Evolutionary conservation across 2,888 invertebrate genomes (phyloP), one percentile per base, ranked within the genome.

Genomic region (Taenaris catops): DNA sequence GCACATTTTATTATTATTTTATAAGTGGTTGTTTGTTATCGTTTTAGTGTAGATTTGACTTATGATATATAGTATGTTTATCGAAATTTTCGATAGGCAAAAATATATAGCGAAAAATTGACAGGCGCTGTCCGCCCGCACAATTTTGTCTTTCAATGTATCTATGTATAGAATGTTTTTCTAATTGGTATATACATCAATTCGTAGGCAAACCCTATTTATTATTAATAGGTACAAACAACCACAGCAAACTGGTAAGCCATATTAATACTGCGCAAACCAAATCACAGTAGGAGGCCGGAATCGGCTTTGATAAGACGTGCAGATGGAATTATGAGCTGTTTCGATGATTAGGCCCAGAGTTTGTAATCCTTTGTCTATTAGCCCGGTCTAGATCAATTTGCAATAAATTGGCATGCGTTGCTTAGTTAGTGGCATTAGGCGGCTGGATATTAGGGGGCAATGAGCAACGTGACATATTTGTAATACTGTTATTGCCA

Each of bases 81-180:
- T n/a, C n/a, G n/a, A n/a, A n/a, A n/a, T n/a, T n/a, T n/a, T n/a
- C n/a, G n/a, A n/a, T n/a, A n/a, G n/a, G n/a, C n/a, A n/a, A n/a
- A n/a, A n/a, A n/a, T n/a, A n/a, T n/a, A n/a, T n/a, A n/a, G n/a
- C n/a, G n/a, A n/a, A n/a, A n/a, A n/a, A n/a, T n/a, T n/a, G n/a
- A n/a, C n/a, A n/a, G n/a, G n/a, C n/a, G n/a, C 58, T 58, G 35
- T 44, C 39, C 55, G 51, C 51, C 55, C 55, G 56, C 46, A 55
- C 48, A 41, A 34, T 53, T 53, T 23, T 31, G 26, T 32, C 28
- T 33, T 37, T 25, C 55, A n/a, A n/a, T n/a, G n/a, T n/a, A n/a
- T n/a, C n/a, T n/a, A n/a, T n/a, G n/a, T n/a, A n/a, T n/a, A n/a
- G n/a, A n/a, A n/a, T n/a, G n/a, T n/a, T n/a, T n/a, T n/a, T n/a